These are phyloP conservation scores for Eupithecia pulchellata DNA, from an alignment of 2,888 invertebrate genomes.

Conservation along the genomic window DNA sequence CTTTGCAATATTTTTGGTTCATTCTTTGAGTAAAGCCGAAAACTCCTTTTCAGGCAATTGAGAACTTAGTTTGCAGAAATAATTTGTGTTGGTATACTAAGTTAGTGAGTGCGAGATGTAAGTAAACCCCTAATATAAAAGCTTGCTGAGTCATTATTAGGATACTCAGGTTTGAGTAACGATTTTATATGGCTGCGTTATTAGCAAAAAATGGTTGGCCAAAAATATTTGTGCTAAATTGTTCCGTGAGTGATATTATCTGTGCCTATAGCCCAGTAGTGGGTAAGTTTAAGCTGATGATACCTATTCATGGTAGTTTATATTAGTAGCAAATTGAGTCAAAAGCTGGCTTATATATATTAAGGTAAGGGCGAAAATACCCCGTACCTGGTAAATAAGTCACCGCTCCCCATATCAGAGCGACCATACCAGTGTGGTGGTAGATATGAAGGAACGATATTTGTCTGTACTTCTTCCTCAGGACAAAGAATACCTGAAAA, in stretches of 20 bases:
- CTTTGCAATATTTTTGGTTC: neutral
- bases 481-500: conserved; percentile 88
- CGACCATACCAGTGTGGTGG: conserved; percentile 92
- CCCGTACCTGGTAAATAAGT: conserved; percentile 85
- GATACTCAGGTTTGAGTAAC: neutral
- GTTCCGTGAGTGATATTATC: too few relatives aligned
- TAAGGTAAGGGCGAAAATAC: neutral
- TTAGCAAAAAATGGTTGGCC: neutral
- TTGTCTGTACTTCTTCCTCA: conserved; percentile 90
- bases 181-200: neutral
- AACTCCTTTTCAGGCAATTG: neutral
- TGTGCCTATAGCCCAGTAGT: too few relatives aligned
- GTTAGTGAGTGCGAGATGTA: neutral
- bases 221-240: neutral
- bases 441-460: conserved; percentile 91
- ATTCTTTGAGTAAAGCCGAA: neutral
- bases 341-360: neutral
- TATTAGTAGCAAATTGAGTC: neutral
- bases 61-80: neutral
- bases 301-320: neutral
- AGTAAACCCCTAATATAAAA: neutral
- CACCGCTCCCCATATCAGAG: conserved; percentile 86
- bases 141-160: neutral
- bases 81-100: neutral
- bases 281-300: too few relatives aligned